These are phyloP conservation scores for Pogonus chalceus DNA, from an alignment of 1,140 invertebrate genomes.

Conservation along the genomic window DNA sequence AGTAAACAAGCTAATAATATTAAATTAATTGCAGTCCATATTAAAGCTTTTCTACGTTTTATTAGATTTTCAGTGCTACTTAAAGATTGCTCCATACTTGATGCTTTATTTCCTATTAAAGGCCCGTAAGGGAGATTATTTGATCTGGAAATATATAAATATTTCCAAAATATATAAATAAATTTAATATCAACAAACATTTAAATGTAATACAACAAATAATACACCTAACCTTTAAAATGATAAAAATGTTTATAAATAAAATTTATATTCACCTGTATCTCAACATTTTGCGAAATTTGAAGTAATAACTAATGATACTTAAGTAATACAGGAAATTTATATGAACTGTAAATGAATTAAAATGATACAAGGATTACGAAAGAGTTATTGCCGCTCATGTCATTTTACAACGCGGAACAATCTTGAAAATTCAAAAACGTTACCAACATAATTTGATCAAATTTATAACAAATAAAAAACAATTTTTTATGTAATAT, in stretches of 20 bases:
- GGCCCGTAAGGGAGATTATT: neutral
- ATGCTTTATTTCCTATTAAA: neutral
- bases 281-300: neutral
- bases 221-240: neutral
- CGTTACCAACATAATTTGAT: neutral
- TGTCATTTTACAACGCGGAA: neutral
- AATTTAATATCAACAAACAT: too few species aligned
- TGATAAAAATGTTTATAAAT: neutral
- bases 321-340: neutral
- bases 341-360: neutral
- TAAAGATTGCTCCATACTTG: neutral
- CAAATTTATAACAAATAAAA: neutral
- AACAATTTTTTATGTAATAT: neutral
- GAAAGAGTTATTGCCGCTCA: neutral
- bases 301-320: neutral
- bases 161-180: too few species aligned
- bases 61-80: neutral
- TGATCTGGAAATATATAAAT: neutral
- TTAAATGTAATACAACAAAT: too few species aligned
- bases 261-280: neutral
- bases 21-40: slow-evolving; percentile 28
- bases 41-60: slow-evolving; percentile 4
- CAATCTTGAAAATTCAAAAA: neutral
- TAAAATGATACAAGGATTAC: neutral
- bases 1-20: slow-evolving; percentile 21